Evolutionary conservation across 2,113 vertebrate genomes (phyloP).

Genomic region (Nothobranchius furzeri): DNA sequence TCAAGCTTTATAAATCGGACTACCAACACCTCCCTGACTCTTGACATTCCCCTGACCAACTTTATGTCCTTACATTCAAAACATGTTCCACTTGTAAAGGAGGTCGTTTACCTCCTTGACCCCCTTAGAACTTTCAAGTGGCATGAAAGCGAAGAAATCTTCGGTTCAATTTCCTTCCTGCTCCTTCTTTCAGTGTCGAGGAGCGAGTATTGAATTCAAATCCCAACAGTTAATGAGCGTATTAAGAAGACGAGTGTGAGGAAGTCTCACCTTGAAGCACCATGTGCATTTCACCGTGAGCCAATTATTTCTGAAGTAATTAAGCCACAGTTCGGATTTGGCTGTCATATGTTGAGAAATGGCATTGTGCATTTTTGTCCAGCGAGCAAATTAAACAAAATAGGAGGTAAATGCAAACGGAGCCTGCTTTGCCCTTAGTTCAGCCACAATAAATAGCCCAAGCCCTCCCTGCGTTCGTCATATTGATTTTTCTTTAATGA

Average conservation of each 20-base stretch:
- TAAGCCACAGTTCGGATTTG: slow-evolving; percentile 47
- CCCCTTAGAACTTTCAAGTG: slow-evolving; percentile 30
- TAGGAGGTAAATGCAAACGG: slow-evolving; percentile 53
- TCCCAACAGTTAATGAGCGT: slow-evolving; percentile 61
- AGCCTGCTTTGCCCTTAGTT: slow-evolving; percentile 61
- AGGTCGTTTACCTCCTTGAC: slow-evolving; percentile 44
- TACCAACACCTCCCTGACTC: slow-evolving; percentile 1
- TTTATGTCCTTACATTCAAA: background rate
- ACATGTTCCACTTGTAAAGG: slow-evolving; percentile 18
- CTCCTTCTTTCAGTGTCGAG: slow-evolving; percentile 1
- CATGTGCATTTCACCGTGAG: slow-evolving; percentile 48
- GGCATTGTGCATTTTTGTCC: slow-evolving; percentile 34
- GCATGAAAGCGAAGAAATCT: slow-evolving; percentile 24
- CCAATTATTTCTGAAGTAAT: slow-evolving; percentile 69
- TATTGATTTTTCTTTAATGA: slow-evolving; percentile 88
- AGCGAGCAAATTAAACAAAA: slow-evolving; percentile 69
- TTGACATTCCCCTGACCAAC: background rate
- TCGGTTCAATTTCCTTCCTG: slow-evolving; percentile 25
- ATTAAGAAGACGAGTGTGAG: slow-evolving; percentile 56
- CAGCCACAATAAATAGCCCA: slow-evolving; percentile 80
- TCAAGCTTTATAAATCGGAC: background rate
- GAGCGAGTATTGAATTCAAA: slow-evolving; percentile 53
- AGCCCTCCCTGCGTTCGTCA: slow-evolving; percentile 78
- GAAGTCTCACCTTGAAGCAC: slow-evolving; percentile 63
- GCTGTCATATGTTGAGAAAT: slow-evolving; percentile 12